Conservation (phyloP, 2,888 invertebrate genomes). For the Drosophila stalkeri region DNA sequence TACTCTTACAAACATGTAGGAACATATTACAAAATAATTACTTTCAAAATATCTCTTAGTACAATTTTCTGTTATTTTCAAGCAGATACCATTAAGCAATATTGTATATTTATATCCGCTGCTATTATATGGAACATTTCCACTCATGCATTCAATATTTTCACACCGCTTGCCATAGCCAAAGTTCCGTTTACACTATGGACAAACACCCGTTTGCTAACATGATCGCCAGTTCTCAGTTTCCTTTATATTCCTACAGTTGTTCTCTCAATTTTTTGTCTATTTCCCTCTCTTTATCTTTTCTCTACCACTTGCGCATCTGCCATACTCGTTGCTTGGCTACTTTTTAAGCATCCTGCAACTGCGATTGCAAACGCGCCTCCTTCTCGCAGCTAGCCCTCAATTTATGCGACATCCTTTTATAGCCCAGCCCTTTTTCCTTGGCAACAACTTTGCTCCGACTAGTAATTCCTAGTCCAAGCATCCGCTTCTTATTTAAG, state of each 20-base stretch:
- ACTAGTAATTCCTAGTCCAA: constrained; percentile 72
- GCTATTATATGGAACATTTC: not conserved
- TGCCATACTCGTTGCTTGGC: constrained; percentile 59
- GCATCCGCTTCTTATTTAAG: constrained; percentile 80
- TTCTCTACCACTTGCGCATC: constrained; percentile 64
- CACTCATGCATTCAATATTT: not conserved
- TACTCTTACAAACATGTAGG: not conserved
- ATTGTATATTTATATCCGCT: not conserved
- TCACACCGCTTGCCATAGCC: not conserved
- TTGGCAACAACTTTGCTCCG: constrained; percentile 45
- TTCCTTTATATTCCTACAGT: constrained; percentile 52
- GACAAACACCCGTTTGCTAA: constrained; percentile 17
- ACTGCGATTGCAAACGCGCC: constrained; percentile 2
- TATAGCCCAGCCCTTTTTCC: constrained; percentile 63
- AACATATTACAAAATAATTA: not conserved
- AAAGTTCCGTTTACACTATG: not conserved
- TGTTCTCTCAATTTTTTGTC: not conserved
- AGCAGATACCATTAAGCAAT: not conserved
- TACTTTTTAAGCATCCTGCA: constrained; percentile 65
- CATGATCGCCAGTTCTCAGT: constrained; percentile 63
- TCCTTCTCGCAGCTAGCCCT: constrained; percentile 33
- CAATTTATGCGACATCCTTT: constrained; percentile 76
- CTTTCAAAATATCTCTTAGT: too few relatives aligned
- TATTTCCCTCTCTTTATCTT: not conserved
- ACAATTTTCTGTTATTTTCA: not conserved